These are phyloP conservation scores for Coccyzus lansbergi DNA, from an alignment of 2,797 vertebrate species.

Conservation along the genomic window DNA sequence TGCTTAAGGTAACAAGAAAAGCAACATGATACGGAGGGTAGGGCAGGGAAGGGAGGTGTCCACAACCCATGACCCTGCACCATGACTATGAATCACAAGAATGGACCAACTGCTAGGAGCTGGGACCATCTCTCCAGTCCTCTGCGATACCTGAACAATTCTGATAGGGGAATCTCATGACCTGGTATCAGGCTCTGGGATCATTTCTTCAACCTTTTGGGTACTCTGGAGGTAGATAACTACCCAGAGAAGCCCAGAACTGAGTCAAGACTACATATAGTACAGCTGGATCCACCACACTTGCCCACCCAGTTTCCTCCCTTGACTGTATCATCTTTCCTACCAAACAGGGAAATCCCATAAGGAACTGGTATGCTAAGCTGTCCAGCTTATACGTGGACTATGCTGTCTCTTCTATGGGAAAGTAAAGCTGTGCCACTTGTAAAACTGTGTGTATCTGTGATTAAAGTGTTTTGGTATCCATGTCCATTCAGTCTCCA, in stretches of 20 bases:
- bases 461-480: background rate
- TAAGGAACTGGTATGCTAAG: background rate
- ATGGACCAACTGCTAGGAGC: background rate
- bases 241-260: background rate
- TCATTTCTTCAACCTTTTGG: background rate
- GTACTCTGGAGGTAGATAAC: background rate
- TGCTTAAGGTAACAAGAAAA: background rate
- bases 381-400: background rate
- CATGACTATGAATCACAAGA: background rate
- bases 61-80: background rate
- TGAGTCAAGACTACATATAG: background rate
- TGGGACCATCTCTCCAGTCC: background rate
- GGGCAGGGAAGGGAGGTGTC: accelerated
- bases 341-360: background rate
- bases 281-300: background rate
- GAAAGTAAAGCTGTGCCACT: background rate
- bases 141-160: accelerated
- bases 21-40: accelerated
- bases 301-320: background rate
- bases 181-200: background rate
- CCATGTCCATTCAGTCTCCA: background rate
- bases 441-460: background rate
- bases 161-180: background rate
- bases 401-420: background rate
- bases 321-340: background rate